Conservation (phyloP, 2,113 vertebrate species). For the Calidris pygmaea region DNA sequence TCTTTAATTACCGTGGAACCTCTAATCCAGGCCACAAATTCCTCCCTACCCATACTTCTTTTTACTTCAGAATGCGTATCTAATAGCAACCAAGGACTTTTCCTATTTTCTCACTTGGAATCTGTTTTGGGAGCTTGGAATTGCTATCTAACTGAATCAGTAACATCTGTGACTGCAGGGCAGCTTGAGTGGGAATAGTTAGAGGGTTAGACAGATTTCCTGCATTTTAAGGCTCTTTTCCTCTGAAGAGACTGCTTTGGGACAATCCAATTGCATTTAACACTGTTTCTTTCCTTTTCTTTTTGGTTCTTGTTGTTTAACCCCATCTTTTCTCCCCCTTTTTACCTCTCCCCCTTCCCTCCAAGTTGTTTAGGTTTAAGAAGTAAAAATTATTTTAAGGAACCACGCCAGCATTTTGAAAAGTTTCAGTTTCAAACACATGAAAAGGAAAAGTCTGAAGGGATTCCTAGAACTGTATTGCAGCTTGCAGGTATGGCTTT, state of each 20-base stretch:
- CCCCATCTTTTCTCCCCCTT: background rate
- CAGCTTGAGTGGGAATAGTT: slow-evolving; percentile 63
- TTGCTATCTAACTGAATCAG: slow-evolving; percentile 79
- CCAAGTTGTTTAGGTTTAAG: slow-evolving; percentile 43
- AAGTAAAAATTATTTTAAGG: slow-evolving; percentile 58
- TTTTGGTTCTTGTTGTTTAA: background rate
- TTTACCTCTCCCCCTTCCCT: background rate
- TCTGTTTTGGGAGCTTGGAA: slow-evolving; percentile 78
- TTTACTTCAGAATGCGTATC: slow-evolving; percentile 77
- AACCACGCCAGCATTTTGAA: slow-evolving; percentile 51
- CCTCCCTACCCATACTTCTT: slow-evolving; percentile 67
- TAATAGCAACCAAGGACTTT: slow-evolving; percentile 81
- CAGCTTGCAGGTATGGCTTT: slow-evolving; percentile 74
- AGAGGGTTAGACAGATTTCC: slow-evolving; percentile 79
- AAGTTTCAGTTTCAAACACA: slow-evolving; percentile 62
- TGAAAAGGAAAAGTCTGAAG: slow-evolving; percentile 61
- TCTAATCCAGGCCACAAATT: slow-evolving; percentile 80
- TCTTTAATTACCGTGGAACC: slow-evolving; percentile 72
- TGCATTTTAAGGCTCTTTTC: slow-evolving; percentile 71
- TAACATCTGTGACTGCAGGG: slow-evolving; percentile 83
- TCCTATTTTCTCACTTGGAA: slow-evolving; percentile 81
- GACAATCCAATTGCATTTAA: slow-evolving; percentile 59
- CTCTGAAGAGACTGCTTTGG: slow-evolving; percentile 50
- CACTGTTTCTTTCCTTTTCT: slow-evolving; percentile 31
- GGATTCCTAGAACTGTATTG: slow-evolving; percentile 48